A percentile compares a stretch with the other conserved stretches of the same genome.
phyloP scores from a whole-genome alignment of 2,113 vertebrate genomes.

The Alectura lathami region DNA sequence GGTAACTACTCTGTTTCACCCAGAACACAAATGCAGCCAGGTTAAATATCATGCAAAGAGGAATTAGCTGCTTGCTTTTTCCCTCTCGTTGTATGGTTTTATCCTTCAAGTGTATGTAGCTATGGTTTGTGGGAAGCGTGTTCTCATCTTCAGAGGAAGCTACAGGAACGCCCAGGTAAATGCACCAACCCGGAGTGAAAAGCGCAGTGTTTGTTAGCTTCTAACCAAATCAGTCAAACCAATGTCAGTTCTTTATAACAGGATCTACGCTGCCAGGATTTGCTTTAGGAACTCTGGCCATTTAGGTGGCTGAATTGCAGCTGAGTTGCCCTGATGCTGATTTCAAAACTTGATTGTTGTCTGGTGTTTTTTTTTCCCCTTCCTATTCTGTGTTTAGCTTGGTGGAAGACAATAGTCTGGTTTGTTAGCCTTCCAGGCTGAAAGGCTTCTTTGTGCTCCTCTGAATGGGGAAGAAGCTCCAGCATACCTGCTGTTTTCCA shows the following conservation, averaged over 20 bases:
- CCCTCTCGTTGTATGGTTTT: background rate
- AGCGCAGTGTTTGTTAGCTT: background rate
- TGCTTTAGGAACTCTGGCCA: background rate
- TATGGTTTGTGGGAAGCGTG: background rate
- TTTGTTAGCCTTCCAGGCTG: background rate
- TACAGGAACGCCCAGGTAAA: background rate
- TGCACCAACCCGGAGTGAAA: background rate
- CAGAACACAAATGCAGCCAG: background rate
- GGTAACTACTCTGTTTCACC: background rate
- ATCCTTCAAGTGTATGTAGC: background rate
- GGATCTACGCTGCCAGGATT: background rate
- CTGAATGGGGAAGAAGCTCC: background rate
- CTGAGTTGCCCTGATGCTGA: background rate
- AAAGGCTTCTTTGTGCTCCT: background rate
- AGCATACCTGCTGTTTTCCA: background rate
- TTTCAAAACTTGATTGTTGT: background rate
- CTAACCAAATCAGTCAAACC: accelerated
- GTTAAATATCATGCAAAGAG: background rate
- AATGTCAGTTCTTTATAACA: background rate
- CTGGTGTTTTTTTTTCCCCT: background rate
- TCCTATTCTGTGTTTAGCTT: background rate
- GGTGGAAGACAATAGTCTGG: background rate
- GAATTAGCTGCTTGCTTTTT: background rate
- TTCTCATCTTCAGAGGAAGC: background rate
- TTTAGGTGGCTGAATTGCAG: background rate